Base-by-base conservation (phyloP, 2,888 invertebrate genomes). In the Amaurobius ferox region DNA sequence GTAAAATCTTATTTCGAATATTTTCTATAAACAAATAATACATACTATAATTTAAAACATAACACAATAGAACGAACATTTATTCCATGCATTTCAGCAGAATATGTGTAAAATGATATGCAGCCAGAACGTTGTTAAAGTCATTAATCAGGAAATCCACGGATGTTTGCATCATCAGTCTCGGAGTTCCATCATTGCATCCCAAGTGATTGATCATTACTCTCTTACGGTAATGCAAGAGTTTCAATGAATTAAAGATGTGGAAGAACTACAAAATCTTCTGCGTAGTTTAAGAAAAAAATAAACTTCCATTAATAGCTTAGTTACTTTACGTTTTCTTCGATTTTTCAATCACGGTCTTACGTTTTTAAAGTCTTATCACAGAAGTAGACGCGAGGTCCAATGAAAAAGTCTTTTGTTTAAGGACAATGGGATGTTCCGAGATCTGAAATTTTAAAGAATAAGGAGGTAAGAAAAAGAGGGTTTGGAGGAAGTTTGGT, bases 141-240 rank as follows among this genome's bases (percentile, higher is more conserved):
- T 23, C 23, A 55, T 55, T 55, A 55, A 55, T 55, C 55, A 55
- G 23, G 23, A 23, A 23, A 3, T 55, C 55, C 55, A n/a, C 5
- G 6, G 2, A 55, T 55, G 19, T 55, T 55, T 55, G 3, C 55
- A 23, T 23, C 55, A 23, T 6, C 55, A 55, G 1, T 55, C 55
- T 23, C 5, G 23, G 23, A 23, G 55, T 23, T 19, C 55, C 11
- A 11, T 55, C n/a, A 11, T 55, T 23, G 5, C 55, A 16, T 55
- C 23, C 23, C 55, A 6, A 1, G 5, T 23, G 3, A 6, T 23
- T 55, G 55, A 55, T 55, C 55, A 55, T 55, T 55, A 55, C 16
- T 55, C 55, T 55, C 55, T 55, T 55, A 55, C 23, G 55, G 19
- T 55, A 55, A 55, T 55, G 55, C 23, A 11, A 55, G 55, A 23